Percentiles rank a stretch among this genome's conserved stretches.
phyloP scores from a whole-genome alignment of 2,797 vertebrate species.

The Lepilemur septentrionalis region DNA sequence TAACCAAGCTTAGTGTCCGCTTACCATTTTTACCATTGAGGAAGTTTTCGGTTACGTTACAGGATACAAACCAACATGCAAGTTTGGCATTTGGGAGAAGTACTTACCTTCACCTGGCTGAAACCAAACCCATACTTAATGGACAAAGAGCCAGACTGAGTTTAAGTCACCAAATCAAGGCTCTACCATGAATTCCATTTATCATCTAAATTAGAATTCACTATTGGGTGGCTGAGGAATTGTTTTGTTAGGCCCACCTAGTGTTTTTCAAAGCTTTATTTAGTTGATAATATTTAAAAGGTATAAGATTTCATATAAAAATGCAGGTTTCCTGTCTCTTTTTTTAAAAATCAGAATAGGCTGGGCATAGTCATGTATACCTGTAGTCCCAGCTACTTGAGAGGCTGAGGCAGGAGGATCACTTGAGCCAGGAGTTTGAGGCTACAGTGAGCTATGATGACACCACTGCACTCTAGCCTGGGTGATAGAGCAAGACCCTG shows the following conservation, averaged over 20 bases:
- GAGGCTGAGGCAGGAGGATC: background rate
- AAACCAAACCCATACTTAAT: slow-evolving; percentile 14
- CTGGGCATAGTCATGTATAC: background rate
- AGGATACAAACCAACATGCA: slow-evolving; percentile 2
- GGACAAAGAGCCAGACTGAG: background rate
- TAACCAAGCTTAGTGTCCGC: background rate
- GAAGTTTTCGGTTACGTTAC: background rate
- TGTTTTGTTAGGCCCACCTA: background rate
- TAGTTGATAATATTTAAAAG: slow-evolving; percentile 38
- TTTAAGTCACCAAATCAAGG: slow-evolving; percentile 23
- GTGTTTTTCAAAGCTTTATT: slow-evolving; percentile 25
- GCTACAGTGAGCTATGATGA: background rate
- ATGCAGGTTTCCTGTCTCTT: background rate
- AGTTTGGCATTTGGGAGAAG: slow-evolving; percentile 28
- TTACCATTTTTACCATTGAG: background rate
- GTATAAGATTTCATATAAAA: background rate
- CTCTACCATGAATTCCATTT: background rate
- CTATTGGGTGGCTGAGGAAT: background rate
- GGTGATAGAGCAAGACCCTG: background rate
- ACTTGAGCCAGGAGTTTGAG: background rate
- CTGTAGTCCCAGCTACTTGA: background rate
- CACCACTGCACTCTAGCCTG: background rate
- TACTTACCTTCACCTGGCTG: background rate
- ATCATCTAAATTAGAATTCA: slow-evolving; percentile 42
- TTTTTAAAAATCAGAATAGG: background rate